Conservation (phyloP, 23 tunicate species). For the Aplidium turbinatum region DNA sequence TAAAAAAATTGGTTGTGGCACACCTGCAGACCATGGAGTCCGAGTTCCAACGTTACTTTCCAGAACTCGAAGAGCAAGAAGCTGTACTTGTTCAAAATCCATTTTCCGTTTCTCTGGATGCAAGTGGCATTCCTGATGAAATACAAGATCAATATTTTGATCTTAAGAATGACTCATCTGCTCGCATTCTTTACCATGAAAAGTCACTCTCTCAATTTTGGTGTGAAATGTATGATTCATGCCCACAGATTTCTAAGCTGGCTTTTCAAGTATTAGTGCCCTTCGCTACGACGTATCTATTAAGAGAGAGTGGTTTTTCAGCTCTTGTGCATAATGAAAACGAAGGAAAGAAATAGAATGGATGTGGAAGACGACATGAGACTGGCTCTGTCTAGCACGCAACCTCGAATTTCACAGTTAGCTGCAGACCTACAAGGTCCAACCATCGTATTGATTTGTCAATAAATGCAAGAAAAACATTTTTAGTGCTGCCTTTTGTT, state of each 20-base stretch:
- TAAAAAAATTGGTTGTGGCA: slow-evolving; percentile 15
- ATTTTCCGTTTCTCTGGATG: slow-evolving; percentile 30
- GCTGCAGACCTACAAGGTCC: no score
- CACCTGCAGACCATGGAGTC: slow-evolving; percentile 36
- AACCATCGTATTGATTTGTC: no score
- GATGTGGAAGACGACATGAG: no score
- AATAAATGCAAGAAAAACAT: no score
- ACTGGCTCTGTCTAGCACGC: no score
- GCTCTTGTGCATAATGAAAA: slow-evolving; percentile 22
- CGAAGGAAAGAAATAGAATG: no score
- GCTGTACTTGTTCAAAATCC: slow-evolving; percentile 22
- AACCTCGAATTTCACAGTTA: no score
- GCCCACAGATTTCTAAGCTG: slow-evolving; percentile 33
- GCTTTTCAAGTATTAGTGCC: no score
- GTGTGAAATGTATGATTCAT: slow-evolving; percentile 21
- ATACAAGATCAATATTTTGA: slow-evolving; percentile 43
- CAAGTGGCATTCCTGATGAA: slow-evolving; percentile 35
- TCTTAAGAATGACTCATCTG: slow-evolving; percentile 36
- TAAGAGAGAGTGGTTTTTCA: slow-evolving; percentile 50
- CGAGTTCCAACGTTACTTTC: slow-evolving; percentile 47
- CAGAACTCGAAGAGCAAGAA: slow-evolving; percentile 36
- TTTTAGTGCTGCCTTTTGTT: no score
- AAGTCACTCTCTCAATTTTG: slow-evolving; percentile 30
- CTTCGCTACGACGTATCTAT: slow-evolving; percentile 50
- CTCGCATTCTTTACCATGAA: slow-evolving; percentile 26